phyloP scores from a whole-genome alignment of 2,888 invertebrate species.

The Thelaira solivaga region DNA sequence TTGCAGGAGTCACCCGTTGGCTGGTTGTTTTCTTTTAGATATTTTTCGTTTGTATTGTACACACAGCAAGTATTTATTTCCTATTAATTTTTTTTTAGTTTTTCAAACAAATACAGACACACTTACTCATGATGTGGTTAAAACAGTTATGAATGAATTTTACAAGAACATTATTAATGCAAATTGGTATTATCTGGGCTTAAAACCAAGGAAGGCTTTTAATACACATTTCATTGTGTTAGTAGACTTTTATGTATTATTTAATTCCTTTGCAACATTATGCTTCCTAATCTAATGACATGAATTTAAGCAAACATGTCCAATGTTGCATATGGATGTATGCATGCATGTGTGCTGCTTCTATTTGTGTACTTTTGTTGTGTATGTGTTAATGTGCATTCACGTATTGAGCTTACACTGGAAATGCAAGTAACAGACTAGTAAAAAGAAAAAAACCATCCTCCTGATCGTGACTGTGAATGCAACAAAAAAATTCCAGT shows the following conservation, averaged over 20 bases:
- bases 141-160: conserved; percentile 1
- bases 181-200: conserved; percentile 26
- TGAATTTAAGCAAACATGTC: not conserved
- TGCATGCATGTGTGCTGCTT: not conserved
- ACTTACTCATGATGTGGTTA: not conserved
- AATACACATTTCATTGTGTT: conserved; percentile 4
- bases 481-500: conserved; percentile 20
- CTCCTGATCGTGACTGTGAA: conserved; percentile 9
- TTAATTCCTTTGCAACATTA: conserved; percentile 9
- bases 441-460: not conserved
- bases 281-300: not conserved
- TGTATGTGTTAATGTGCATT: no score
- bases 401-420: not conserved
- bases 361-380: no score
- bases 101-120: conserved; percentile 10
- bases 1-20: conserved; percentile 32
- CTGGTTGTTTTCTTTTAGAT: not conserved
- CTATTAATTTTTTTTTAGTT: conserved; percentile 13
- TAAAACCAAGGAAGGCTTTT: not conserved
- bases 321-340: not conserved
- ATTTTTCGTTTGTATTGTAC: not conserved
- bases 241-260: not conserved
- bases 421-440: not conserved
- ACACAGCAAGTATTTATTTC: no score
- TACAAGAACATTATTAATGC: conserved; percentile 30